These are phyloP conservation scores for Eubasilissa splendida DNA, from an alignment of 2,888 invertebrate genomes.

Conservation along the genomic window DNA sequence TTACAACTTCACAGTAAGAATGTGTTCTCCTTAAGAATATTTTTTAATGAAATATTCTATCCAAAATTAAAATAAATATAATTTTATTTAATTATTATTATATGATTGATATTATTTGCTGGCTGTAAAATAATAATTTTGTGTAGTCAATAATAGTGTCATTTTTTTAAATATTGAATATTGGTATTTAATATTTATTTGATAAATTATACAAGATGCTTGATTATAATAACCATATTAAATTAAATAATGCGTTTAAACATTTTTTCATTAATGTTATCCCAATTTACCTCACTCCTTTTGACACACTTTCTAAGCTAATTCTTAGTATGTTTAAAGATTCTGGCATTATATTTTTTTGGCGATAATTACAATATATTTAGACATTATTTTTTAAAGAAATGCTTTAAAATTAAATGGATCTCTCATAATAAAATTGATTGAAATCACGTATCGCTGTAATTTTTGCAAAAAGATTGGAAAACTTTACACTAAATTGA, in stretches of 20 bases:
- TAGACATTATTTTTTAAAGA: no score
- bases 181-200: neutral
- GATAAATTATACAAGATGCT: slow-evolving; percentile 8
- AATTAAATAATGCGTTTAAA: slow-evolving; percentile 19
- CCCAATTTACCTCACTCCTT: no score
- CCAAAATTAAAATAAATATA: neutral
- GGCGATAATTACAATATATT: no score
- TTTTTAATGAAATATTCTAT: slow-evolving; percentile 1
- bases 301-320: no score
- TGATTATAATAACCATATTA: slow-evolving; percentile 18
- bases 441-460: no score
- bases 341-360: no score
- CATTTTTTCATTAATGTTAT: neutral
- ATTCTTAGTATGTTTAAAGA: no score
- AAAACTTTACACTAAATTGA: no score
- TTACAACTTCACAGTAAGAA: no score
- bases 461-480: no score
- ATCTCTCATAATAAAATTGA: no score
- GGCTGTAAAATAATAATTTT: neutral
- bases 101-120: neutral
- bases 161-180: neutral
- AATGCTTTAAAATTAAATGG: no score
- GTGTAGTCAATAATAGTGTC: neutral
- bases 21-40: neutral
- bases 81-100: neutral